Percentiles rank a stretch among this genome's conserved stretches.
phyloP scores from a whole-genome alignment of 2,797 vertebrate genomes.

The Alca torda region DNA sequence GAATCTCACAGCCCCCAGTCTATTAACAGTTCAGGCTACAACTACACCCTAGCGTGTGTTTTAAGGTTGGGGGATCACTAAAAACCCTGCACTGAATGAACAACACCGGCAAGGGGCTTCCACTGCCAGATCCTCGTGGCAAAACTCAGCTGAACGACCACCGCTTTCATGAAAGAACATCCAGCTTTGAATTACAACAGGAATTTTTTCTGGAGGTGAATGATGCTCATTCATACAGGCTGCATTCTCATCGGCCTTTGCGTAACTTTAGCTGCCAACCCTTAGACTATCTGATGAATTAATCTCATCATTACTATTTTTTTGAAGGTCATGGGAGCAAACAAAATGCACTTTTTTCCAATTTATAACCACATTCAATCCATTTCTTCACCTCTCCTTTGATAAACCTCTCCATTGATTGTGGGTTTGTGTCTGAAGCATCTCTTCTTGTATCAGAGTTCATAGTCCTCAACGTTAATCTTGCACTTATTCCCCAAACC shows the following conservation, averaged over 20 bases:
- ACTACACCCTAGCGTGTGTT: background rate
- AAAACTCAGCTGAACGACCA: background rate
- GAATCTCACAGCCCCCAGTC: background rate
- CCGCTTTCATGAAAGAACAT: background rate
- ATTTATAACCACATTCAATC: background rate
- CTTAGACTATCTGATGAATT: background rate
- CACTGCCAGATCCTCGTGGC: fast-evolving
- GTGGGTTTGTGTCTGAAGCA: background rate
- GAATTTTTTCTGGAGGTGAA: background rate
- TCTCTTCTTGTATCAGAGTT: background rate
- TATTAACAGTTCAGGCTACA: fast-evolving
- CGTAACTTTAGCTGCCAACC: background rate
- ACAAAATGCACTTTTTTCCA: background rate
- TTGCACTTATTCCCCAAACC: background rate
- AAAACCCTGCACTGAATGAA: background rate
- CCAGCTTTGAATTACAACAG: background rate
- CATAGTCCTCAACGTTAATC: background rate
- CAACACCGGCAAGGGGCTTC: background rate
- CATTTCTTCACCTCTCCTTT: background rate
- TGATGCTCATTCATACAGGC: background rate
- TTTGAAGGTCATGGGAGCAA: background rate
- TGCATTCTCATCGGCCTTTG: background rate
- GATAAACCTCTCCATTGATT: background rate
- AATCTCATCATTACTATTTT: background rate
- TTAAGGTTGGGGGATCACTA: background rate